Evolutionary conservation across 2,797 vertebrate species (phyloP).

Genomic region (Chromobotia macracanthus): DNA sequence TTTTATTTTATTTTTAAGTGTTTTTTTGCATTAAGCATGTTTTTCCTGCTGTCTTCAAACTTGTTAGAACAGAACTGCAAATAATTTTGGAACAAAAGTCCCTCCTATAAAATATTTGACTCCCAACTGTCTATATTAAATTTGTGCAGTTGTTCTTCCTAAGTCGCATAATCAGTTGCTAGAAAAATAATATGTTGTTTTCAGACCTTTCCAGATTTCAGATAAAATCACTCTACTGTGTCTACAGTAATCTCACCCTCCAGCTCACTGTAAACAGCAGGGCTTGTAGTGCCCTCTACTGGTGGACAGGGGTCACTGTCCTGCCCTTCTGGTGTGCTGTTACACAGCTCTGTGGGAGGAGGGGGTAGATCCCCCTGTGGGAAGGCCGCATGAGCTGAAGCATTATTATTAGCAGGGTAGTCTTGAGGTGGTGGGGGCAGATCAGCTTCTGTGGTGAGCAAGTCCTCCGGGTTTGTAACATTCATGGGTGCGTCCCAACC

Average conservation of each 20-base stretch:
- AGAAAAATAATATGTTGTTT: too few species aligned
- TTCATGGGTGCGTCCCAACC: slow-evolving; percentile 9
- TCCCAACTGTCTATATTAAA: too few species aligned
- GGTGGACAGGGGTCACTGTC: slow-evolving; percentile 67
- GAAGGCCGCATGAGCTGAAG: slow-evolving; percentile 37
- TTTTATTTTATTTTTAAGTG: too few species aligned
- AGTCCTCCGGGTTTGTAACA: slow-evolving; percentile 14
- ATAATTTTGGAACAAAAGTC: background rate
- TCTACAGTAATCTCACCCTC: slow-evolving; percentile 23
- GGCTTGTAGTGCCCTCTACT: slow-evolving; percentile 54
- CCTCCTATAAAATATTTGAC: too few species aligned
- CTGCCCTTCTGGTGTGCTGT: slow-evolving; percentile 43
- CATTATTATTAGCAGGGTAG: slow-evolving; percentile 20
- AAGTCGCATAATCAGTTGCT: too few species aligned
- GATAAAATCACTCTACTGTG: slow-evolving; percentile 12
- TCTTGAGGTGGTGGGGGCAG: slow-evolving; percentile 48
- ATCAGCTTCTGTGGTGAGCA: slow-evolving; percentile 41
- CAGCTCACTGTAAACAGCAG: slow-evolving; percentile 49
- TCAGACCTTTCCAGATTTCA: too few species aligned
- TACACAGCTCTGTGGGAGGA: slow-evolving; percentile 56
- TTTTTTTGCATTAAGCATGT: background rate
- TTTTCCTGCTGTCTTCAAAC: background rate
- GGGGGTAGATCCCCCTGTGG: slow-evolving; percentile 40
- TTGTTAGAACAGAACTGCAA: background rate
- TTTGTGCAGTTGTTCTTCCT: too few species aligned